Base-by-base conservation (phyloP, 2,113 vertebrate species). In the Cyrtonyx montezumae region DNA sequence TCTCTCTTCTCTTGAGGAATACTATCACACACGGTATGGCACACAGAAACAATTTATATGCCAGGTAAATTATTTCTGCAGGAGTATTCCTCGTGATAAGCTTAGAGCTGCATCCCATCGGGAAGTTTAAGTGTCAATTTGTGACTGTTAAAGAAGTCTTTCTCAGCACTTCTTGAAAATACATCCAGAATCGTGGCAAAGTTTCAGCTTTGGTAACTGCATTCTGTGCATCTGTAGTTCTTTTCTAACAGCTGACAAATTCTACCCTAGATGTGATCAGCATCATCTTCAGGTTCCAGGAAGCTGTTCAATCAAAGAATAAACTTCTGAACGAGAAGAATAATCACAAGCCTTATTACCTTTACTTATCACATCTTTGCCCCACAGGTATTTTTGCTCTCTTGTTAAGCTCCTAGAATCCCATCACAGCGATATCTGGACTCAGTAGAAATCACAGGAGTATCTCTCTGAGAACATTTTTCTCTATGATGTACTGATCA, bases 401-500 rank as follows among this genome's bases (percentile, higher is more conserved):
- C 34, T 65, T 69, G 28, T 49, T 22, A 75, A 91, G 63, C 63
- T 84, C 70, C 43, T 66, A 76, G 49, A 51, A 45, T 37, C 48
- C 58, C 36, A 69, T 40, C 87, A 55, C 87, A 84, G 36, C 68
- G 53, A 71, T 42, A 62, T 40, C 48, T 84, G 53, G 48, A 48
- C 46, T 80, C 77, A 46, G 37, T 0, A 81, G 79, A 82, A 79
- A 34, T 30, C 62, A 53, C 36, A 71, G 36, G 40, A 88, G 20
- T 36, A 84, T 70, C 51, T 53, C 49, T 85, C 59, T 18, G 25
- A 59, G 42, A 83, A 70, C 13, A 2, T 7, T 45, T 82, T 16
- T 26, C 30, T 73, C 81, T 73, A 84, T 53, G 78, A 90, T 76
- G 90, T 6, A 32, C 36, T 87, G 84, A n/a, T 87, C 81, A 94